These are phyloP conservation scores for Hemicrepidius hirtus DNA, from an alignment of 2,888 invertebrate genomes.

Conservation along the genomic window DNA sequence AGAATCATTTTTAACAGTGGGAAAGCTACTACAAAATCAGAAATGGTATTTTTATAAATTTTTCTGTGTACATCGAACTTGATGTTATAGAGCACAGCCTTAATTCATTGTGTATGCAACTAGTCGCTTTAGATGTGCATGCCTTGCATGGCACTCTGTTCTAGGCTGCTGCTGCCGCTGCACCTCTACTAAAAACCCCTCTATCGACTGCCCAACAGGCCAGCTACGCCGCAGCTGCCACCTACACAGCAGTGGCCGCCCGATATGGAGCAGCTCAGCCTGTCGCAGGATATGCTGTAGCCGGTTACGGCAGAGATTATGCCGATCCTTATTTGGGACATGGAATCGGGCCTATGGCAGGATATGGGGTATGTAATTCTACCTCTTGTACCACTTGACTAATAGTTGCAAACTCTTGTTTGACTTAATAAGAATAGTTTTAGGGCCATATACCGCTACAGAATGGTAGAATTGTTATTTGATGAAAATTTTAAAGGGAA, in stretches of 20 bases:
- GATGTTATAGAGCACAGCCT: constrained; percentile 58
- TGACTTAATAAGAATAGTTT: background rate
- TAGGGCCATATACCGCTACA: constrained; percentile 7
- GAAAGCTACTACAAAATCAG: constrained; percentile 16
- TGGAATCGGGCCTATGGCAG: constrained; percentile 96
- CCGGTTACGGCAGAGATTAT: constrained; percentile 91
- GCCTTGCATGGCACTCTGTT: constrained; percentile 71
- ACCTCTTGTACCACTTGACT: background rate
- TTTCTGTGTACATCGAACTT: constrained; percentile 26
- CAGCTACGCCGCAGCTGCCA: constrained; percentile 90
- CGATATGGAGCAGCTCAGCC: constrained; percentile 85
- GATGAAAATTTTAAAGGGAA: too few relatives aligned
- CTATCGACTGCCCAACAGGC: constrained; percentile 90
- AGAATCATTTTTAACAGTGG: constrained; percentile 7
- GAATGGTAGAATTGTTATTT: background rate
- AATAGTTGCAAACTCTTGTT: background rate
- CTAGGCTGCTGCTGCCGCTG: constrained; percentile 82
- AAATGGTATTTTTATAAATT: constrained; percentile 23
- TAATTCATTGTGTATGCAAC: constrained; percentile 58
- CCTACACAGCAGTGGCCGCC: constrained; percentile 90
- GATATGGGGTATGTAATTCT: constrained; percentile 89
- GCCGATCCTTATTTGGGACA: constrained; percentile 96
- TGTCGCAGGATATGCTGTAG: constrained; percentile 84
- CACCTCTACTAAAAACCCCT: constrained; percentile 88
- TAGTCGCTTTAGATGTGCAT: constrained; percentile 69